Evolutionary conservation across 2,888 invertebrate species (phyloP).

Genomic region (Chloromyia formosa): DNA sequence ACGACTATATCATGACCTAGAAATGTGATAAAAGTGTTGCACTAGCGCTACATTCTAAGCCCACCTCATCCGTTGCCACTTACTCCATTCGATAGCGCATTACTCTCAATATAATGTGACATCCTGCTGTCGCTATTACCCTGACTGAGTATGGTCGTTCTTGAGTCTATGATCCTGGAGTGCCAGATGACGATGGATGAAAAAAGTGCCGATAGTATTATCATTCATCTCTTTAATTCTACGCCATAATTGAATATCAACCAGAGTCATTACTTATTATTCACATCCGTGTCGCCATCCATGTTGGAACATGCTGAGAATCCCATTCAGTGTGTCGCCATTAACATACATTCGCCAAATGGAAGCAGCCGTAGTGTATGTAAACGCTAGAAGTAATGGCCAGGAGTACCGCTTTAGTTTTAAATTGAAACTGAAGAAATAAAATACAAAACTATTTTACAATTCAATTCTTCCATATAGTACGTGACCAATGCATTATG

Average conservation of each 20-base stretch:
- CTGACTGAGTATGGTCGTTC: background rate
- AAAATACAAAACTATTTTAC: too few relatives aligned
- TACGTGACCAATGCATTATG: too few relatives aligned
- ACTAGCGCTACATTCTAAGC: background rate
- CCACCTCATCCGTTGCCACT: background rate
- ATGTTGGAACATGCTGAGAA: conserved; percentile 16
- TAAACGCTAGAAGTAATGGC: background rate
- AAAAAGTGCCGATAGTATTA: background rate
- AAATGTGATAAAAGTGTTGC: background rate
- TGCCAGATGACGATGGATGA: background rate
- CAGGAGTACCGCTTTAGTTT: background rate
- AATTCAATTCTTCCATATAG: too few relatives aligned
- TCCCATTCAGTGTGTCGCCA: conserved; percentile 64
- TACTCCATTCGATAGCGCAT: background rate
- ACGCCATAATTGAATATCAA: conserved; percentile 23
- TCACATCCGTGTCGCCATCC: conserved; percentile 28
- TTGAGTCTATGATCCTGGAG: background rate
- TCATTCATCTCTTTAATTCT: conserved; percentile 5
- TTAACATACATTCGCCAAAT: conserved; percentile 4
- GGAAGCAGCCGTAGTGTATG: background rate
- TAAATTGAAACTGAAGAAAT: background rate
- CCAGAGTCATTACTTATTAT: conserved; percentile 32
- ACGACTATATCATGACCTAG: background rate
- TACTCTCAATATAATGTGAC: background rate
- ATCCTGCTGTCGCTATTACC: conserved; percentile 2